A percentile compares a stretch with the other conserved stretches of the same genome.
Evolutionary conservation across 2,888 invertebrate species (phyloP).

Genomic region (Callyntrura guangdongensis): DNA sequence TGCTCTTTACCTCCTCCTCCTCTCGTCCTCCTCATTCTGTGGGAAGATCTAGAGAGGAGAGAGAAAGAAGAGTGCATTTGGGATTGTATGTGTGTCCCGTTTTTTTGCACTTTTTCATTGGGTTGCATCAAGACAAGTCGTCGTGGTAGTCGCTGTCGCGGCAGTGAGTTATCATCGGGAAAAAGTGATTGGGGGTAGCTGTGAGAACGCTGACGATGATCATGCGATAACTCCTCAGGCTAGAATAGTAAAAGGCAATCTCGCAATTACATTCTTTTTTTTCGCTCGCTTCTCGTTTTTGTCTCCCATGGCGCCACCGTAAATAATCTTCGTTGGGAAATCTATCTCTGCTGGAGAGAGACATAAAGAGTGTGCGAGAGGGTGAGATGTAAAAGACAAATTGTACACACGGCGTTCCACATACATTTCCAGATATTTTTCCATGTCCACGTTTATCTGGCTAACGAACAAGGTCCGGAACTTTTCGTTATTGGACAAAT

Average conservation of each 20-base stretch:
- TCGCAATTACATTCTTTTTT: slow-evolving; percentile 15
- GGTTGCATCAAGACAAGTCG: background rate
- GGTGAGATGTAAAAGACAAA: slow-evolving; percentile 16
- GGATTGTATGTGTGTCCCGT: background rate
- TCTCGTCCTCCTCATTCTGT: background rate
- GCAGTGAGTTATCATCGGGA: slow-evolving; percentile 21
- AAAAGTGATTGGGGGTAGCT: background rate
- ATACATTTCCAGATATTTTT: background rate
- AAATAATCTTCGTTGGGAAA: slow-evolving; percentile 40
- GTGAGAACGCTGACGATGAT: background rate
- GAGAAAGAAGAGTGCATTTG: background rate
- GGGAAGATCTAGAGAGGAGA: background rate
- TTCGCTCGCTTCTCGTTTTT: background rate
- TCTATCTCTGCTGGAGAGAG: too few relatives aligned
- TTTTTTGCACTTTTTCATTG: background rate
- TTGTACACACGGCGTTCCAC: slow-evolving; percentile 4
- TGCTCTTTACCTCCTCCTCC: background rate
- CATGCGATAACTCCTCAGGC: slow-evolving; percentile 26
- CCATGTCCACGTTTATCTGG: background rate
- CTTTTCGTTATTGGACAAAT: background rate
- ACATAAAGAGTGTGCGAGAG: background rate
- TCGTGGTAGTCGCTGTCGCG: background rate
- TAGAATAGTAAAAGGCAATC: slow-evolving; percentile 38
- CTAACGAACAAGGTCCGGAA: background rate
- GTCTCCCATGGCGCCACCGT: slow-evolving; percentile 36